phyloP scores from a whole-genome alignment of 2,888 invertebrate genomes.

The Nomada fabriciana region DNA sequence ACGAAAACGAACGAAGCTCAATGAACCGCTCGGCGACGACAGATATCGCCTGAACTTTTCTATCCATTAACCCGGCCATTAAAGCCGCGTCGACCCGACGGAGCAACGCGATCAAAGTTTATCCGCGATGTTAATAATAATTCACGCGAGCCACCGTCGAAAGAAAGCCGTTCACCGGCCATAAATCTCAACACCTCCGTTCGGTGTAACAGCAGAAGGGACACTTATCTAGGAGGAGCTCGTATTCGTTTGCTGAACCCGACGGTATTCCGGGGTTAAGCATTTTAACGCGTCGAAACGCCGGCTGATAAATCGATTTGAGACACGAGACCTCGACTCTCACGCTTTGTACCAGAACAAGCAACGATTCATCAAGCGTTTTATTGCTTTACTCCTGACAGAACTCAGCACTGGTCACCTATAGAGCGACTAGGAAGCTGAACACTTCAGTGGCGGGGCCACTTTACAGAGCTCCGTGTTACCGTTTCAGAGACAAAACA shows the following conservation, averaged over 20 bases:
- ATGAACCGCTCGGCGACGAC: background rate
- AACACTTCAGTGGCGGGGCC: background rate
- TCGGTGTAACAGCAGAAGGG: constrained; percentile 18
- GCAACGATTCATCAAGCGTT: constrained; percentile 38
- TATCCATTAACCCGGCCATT: background rate
- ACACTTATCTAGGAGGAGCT: constrained; percentile 47
- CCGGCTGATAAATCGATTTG: constrained; percentile 45
- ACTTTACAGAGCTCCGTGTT: constrained; percentile 1
- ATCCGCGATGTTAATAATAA: constrained; percentile 16
- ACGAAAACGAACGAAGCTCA: background rate
- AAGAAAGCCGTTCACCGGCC: background rate
- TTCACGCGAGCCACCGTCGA: background rate
- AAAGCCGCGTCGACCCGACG: background rate
- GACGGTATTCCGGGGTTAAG: constrained; percentile 50
- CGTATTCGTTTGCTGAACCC: constrained; percentile 31
- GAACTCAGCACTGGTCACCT: background rate
- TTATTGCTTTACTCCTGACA: constrained; percentile 4
- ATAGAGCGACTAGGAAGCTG: background rate
- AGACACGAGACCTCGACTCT: constrained; percentile 50
- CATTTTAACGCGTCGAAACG: constrained; percentile 44
- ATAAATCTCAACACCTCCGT: constrained; percentile 21
- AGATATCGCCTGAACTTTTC: background rate
- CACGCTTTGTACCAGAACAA: constrained; percentile 49
- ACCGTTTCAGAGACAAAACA: constrained; percentile 18
- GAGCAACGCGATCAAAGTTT: background rate